Conservation (phyloP, 2,113 vertebrate species). For the Brachypteracias leptosomus region DNA sequence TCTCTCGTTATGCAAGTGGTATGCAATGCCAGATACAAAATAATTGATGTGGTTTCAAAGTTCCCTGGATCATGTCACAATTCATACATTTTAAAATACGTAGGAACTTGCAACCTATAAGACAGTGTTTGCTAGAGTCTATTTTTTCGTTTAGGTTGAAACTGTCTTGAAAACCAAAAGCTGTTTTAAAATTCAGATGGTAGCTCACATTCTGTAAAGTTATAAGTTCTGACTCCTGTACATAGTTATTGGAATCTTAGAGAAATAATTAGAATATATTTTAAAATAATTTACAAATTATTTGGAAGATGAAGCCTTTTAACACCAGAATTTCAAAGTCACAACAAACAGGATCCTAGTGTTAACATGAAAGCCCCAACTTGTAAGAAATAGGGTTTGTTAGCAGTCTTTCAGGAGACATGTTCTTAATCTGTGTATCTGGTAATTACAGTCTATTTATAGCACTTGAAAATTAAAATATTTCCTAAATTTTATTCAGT, state of each 20-base stretch:
- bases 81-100: neutral
- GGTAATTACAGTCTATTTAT: neutral
- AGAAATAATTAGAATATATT: neutral
- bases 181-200: neutral
- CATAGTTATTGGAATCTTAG: neutral
- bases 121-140: neutral
- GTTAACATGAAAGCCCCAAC: neutral
- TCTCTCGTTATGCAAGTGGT: constrained; percentile 33
- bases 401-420: neutral
- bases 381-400: neutral
- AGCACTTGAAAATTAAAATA: neutral
- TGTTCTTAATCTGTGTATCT: neutral
- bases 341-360: neutral
- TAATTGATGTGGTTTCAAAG: constrained; percentile 2
- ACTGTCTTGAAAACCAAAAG: neutral
- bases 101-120: neutral
- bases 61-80: neutral
- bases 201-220: neutral
- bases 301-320: neutral
- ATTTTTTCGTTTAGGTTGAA: constrained; percentile 1
- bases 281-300: neutral
- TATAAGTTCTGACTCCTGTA: neutral
- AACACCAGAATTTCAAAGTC: neutral
- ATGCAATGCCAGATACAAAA: constrained; percentile 30
- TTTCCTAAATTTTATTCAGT: neutral